Percentiles rank a stretch among this genome's conserved stretches.
These are phyloP conservation scores for Anoncus sp. DNA, from an alignment of 2,888 invertebrate species.

Conservation along the genomic window DNA sequence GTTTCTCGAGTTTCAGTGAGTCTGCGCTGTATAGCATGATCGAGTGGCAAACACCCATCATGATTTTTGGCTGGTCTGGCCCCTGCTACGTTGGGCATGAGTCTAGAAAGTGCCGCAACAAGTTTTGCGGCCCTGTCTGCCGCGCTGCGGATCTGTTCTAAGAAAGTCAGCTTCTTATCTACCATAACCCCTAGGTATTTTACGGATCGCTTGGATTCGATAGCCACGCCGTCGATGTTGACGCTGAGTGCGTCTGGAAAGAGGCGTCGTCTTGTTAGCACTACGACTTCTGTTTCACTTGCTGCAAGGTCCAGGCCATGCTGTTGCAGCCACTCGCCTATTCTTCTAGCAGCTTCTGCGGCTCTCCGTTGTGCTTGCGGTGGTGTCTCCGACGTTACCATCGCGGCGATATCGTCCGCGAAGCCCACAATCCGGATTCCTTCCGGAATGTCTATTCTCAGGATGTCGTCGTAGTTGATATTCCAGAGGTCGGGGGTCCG, in stretches of 20 bases:
- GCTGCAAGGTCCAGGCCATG: constrained; percentile 16
- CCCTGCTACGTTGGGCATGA: constrained; percentile 33
- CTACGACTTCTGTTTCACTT: constrained; percentile 26
- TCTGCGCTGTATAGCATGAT: constrained; percentile 62
- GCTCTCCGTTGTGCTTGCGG: background rate
- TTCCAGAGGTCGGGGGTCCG: constrained; percentile 46
- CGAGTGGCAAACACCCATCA: constrained; percentile 56
- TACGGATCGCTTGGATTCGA: constrained; percentile 13
- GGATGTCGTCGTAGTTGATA: constrained; percentile 18
- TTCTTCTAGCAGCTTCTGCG: background rate
- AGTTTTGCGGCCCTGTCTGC: constrained; percentile 59
- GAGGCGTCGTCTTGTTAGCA: background rate
- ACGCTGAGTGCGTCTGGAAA: constrained; percentile 2
- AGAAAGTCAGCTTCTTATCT: constrained; percentile 59
- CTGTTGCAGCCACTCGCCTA: constrained; percentile 10
- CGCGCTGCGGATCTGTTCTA: constrained; percentile 57
- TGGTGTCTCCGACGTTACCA: background rate
- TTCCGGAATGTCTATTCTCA: constrained; percentile 1
- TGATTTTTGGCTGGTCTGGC: constrained; percentile 57
- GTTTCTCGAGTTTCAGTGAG: too few relatives aligned
- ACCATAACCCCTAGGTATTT: constrained; percentile 66
- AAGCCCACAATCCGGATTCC: constrained; percentile 8
- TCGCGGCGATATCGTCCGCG: constrained; percentile 6
- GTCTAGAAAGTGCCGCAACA: constrained; percentile 40
- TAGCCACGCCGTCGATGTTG: constrained; percentile 8